Conservation (phyloP, 2,113 vertebrate species). For the Sakesphorus luctuosus region DNA sequence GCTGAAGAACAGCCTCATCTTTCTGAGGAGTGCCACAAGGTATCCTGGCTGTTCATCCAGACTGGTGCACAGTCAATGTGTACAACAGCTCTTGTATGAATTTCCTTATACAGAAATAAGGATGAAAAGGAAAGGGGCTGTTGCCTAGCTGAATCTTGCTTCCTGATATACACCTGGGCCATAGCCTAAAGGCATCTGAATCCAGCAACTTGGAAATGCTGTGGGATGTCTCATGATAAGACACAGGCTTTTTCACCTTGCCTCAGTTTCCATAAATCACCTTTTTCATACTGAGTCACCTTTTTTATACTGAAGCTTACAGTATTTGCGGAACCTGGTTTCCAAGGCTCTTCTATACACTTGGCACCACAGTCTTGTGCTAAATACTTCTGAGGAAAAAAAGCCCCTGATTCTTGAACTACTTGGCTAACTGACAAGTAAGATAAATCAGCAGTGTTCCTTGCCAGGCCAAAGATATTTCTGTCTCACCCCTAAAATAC, state of each 20-base stretch:
- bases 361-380: not conserved
- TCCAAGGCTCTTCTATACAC: not conserved
- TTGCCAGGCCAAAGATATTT: not conserved
- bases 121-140: not conserved
- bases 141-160: not conserved
- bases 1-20: not conserved
- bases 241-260: not conserved
- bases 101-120: not conserved
- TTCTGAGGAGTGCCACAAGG: not conserved
- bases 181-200: not conserved
- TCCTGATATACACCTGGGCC: not conserved
- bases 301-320: not conserved
- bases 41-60: not conserved
- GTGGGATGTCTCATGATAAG: not conserved
- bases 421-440: not conserved
- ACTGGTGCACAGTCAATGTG: fast-evolving
- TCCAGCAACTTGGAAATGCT: not conserved
- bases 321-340: not conserved
- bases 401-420: not conserved
- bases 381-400: not conserved
- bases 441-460: not conserved
- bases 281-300: not conserved
- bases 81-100: not conserved
- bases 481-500: not conserved
- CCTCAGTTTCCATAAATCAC: not conserved